phyloP scores from a whole-genome alignment of 2,113 vertebrate genomes.

The Calidris pygmaea region DNA sequence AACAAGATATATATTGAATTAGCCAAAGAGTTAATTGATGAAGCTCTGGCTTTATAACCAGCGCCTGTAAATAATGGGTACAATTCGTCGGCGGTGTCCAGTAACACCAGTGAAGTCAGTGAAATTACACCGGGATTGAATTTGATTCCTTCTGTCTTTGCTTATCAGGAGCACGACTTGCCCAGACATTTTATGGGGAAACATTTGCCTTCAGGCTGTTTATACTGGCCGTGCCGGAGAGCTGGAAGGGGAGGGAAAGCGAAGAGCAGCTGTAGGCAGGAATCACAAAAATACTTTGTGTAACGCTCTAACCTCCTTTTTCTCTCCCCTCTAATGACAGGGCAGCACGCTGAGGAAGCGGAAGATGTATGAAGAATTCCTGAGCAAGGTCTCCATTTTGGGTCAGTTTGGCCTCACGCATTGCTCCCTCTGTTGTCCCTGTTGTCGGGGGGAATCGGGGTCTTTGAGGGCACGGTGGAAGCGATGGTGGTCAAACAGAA shows the following conservation, averaged over 20 bases:
- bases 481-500: not conserved
- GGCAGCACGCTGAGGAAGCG: slow-evolving; percentile 94
- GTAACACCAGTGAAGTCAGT: slow-evolving; percentile 22
- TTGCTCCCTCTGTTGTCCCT: not conserved
- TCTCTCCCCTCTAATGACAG: slow-evolving; percentile 72
- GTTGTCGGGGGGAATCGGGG: not conserved
- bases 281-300: slow-evolving; percentile 43
- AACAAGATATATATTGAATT: not conserved
- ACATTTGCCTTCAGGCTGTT: not conserved
- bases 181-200: slow-evolving; percentile 50
- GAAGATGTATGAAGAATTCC: slow-evolving; percentile 98
- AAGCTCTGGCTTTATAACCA: not conserved
- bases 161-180: slow-evolving; percentile 42
- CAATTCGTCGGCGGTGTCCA: slow-evolving; percentile 12
- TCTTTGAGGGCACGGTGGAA: not conserved
- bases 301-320: not conserved
- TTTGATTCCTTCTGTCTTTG: slow-evolving; percentile 36
- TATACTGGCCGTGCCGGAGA: not conserved
- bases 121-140: slow-evolving; percentile 27
- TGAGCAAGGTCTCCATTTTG: slow-evolving; percentile 97
- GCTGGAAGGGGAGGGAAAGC: not conserved
- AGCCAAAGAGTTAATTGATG: slow-evolving; percentile 33
- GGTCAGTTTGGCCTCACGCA: slow-evolving; percentile 78
- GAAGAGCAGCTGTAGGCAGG: slow-evolving; percentile 48
- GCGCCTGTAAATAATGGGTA: not conserved